Evolutionary conservation across 2,888 invertebrate genomes (phyloP), one percentile per base, ranked within the genome.

Genomic region (Idaea aversata): DNA sequence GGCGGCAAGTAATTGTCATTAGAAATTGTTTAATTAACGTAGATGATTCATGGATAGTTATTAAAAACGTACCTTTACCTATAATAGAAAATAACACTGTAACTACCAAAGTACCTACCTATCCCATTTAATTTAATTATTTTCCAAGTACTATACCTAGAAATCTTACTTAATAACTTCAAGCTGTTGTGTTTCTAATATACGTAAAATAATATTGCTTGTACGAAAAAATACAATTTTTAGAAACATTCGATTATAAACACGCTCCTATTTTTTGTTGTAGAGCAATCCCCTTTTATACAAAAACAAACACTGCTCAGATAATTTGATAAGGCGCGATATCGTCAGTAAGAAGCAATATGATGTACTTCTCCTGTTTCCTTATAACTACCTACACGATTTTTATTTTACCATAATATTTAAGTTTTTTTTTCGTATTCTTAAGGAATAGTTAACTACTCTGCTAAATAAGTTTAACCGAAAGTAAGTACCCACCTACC

Each of bases 11-110:
- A 7, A 47, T 47, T 47, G 47, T 10, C 47, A 13, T 47, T 47
- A 47, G 47, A 47, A 47, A 47, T 47, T 65, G 69, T 73, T 70
- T 77, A 74, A 70, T 66, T 70, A 68, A 67, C 66, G 68, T 72
- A 71, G 72, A 75, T 68, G 67, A 72, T 69, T 77, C 74, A 78
- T 75, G 75, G 76, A 75, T 47, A 13, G 13, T 10, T 47, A 7
- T 47, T 77, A 77, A 77, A 69, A 72, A 67, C 70, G 68, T 57
- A 57, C 67, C 66, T 69, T 68, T 61, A n/a, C 34, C 36, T 60
- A 61, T 62, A 4, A 6, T 63, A 61, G 65, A 63, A 67, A 62
- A 65, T 63, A 62, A 65, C 5, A 47, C 25, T 34, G n/a, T 62
- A 15, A 34, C 15, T 59, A 25, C 13, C 5, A 36, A 47, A 47